Conservation (phyloP, 2,113 vertebrate species). For the Lepidiolamprologus cunningtoni region DNA sequence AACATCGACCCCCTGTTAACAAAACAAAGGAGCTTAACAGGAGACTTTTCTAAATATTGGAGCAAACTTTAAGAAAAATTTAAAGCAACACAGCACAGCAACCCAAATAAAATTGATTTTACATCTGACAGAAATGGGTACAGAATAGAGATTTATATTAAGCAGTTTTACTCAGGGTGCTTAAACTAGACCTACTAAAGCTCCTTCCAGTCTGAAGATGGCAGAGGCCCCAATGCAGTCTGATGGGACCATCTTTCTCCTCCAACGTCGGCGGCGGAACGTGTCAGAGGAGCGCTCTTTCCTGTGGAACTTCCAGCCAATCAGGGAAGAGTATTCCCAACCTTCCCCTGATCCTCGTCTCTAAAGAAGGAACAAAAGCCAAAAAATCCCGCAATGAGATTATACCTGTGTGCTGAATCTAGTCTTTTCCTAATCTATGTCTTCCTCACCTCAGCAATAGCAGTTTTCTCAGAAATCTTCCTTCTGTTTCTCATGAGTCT, state of each 20-base stretch:
- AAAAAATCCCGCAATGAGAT: not conserved
- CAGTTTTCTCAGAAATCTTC: conserved; percentile 67
- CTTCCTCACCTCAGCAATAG: conserved; percentile 64
- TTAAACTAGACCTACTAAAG: conserved; percentile 75
- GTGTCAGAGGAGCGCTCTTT: conserved; percentile 86
- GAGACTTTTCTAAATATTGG: not conserved
- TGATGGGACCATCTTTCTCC: conserved; percentile 90
- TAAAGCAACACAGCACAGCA: not conserved
- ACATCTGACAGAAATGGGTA: not conserved
- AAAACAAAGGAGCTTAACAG: not conserved
- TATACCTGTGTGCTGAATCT: not conserved
- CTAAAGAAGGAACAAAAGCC: conserved; percentile 13
- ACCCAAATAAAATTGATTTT: not conserved
- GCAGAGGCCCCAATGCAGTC: conserved; percentile 82
- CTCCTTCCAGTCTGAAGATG: conserved; percentile 93
- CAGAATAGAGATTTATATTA: not conserved
- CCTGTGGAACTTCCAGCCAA: conserved; percentile 97
- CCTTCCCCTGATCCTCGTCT: conserved; percentile 77
- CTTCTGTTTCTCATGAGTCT: conserved; percentile 81
- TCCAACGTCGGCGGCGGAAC: conserved; percentile 89
- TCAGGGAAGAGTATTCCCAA: conserved; percentile 94
- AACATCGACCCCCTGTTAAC: conserved; percentile 79
- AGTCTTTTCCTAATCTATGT: not conserved
- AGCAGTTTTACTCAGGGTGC: not conserved
- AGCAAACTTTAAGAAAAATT: not conserved